Base-by-base conservation (phyloP, 2,888 invertebrate species). In the Spodoptera picta region DNA sequence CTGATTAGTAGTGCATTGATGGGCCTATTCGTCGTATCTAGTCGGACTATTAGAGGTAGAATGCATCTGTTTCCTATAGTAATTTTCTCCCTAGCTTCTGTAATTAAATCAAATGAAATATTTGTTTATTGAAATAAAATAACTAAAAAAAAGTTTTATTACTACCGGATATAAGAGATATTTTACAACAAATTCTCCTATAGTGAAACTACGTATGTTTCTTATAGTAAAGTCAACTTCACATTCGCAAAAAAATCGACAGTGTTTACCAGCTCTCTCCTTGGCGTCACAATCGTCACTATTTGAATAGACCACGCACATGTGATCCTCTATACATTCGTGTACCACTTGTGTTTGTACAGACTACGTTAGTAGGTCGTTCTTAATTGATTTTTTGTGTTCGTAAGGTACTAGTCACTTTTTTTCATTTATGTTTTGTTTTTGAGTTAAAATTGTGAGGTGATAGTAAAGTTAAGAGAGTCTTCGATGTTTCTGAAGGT, bases 241-340 rank as follows among this genome's bases (percentile, higher is more conserved):
- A 11, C 49, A 63, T 63, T 64, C 44, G 59, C 43, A 41, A 59
- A 75, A 63, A 70, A 64, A 64, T 47, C 56, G 59, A 56, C 49
- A 65, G 10, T 41, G 54, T 27, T 46, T 27, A 41, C 47, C 42
- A 7, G 44, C 75, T 75, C 71, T 71, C 75, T 71, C 75, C 65
- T 59, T 64, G 36, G 7, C 7, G 19, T 24, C 46, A 9, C 51
- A 62, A 53, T 71, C 7, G 19, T 19, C 46, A 9, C 48, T 69
- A 53, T 71, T 74, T 69, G 75, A 48, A 46, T 49, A 74, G 10
- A 62, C 36, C 49, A 56, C 59, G 59, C 65, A 59, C 65, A 63
- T 64, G 58, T 70, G 75, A 74, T 74, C 50, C 70, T 64, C 64
- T 49, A 71, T 70, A 59, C 48, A 71, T 52, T 71, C 44, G 41